A percentile compares a stretch with the other conserved stretches of the same genome.
These are phyloP conservation scores for Pristionchus japonicus DNA, from an alignment of 2,888 invertebrate genomes.

Conservation along the genomic window DNA sequence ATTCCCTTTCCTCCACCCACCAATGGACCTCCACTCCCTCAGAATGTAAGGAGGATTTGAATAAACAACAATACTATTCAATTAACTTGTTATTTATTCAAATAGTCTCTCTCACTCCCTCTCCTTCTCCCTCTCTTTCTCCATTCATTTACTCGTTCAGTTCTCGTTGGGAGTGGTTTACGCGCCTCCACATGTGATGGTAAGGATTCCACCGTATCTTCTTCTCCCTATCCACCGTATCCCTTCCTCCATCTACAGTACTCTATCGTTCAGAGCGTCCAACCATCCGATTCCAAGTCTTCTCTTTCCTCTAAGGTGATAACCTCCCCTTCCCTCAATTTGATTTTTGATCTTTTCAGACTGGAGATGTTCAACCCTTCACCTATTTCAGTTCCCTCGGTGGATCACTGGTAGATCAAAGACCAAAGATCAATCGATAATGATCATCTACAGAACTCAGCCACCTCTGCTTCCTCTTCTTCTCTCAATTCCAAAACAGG, in stretches of 20 bases:
- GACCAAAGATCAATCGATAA: not conserved
- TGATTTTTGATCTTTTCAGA: conserved; percentile 11
- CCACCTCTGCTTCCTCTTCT: not conserved
- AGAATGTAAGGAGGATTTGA: conserved; percentile 2
- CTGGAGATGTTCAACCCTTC: not conserved
- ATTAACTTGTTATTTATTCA: not conserved
- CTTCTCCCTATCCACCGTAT: not conserved
- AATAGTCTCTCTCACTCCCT: not conserved
- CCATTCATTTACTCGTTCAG: conserved; percentile 25
- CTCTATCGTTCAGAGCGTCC: not conserved
- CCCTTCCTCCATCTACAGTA: not conserved
- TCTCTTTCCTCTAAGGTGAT: not conserved
- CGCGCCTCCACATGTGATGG: not conserved
- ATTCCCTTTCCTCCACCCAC: conserved; percentile 4
- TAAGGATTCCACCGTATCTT: not conserved
- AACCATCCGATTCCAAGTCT: conserved; percentile 20
- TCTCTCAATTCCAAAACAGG: conserved; percentile 10
- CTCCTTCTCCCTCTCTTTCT: not conserved
- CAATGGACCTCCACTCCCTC: not conserved
- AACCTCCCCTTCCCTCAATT: not conserved
- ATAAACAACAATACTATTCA: too few species aligned
- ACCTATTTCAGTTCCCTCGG: not conserved
- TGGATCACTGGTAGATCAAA: not conserved
- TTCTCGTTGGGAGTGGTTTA: conserved; percentile 15
- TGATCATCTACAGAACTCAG: not conserved